These are phyloP conservation scores for Meliscaeva auricollis DNA, from an alignment of 2,888 invertebrate species.

Conservation along the genomic window DNA sequence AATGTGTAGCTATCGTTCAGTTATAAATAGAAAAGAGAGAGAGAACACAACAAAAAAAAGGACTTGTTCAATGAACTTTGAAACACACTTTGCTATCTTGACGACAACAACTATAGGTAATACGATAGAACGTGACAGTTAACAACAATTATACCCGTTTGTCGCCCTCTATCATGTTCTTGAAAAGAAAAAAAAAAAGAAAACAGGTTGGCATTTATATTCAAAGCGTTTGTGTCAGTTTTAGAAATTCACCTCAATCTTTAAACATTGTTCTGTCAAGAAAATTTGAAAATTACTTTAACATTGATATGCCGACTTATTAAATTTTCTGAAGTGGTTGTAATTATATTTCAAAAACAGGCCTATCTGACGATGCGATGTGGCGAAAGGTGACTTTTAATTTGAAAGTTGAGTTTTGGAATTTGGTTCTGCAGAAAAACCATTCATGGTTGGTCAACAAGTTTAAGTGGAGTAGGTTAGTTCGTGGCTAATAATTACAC, in stretches of 20 bases:
- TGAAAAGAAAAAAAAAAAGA: neutral
- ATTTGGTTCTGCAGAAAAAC: too few relatives aligned
- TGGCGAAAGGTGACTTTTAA: too few relatives aligned
- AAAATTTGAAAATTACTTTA: too few relatives aligned
- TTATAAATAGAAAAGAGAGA: neutral
- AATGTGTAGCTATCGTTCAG: too few relatives aligned
- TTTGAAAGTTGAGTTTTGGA: too few relatives aligned
- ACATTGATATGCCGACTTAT: too few relatives aligned
- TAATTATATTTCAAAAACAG: too few relatives aligned
- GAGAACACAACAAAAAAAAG: neutral
- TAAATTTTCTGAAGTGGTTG: too few relatives aligned
- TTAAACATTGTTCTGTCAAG: neutral
- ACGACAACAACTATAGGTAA: conserved; percentile 14
- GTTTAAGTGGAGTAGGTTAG: too few relatives aligned
- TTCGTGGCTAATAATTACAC: too few relatives aligned
- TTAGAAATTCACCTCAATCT: neutral
- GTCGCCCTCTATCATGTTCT: neutral
- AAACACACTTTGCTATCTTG: conserved; percentile 28
- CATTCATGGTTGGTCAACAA: too few relatives aligned
- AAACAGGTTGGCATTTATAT: conserved; percentile 4
- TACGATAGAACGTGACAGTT: conserved; percentile 43
- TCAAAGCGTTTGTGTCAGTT: conserved; percentile 25
- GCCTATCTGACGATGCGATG: too few relatives aligned
- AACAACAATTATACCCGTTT: neutral
- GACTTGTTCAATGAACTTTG: conserved; percentile 35